phyloP scores from a whole-genome alignment of 2,888 invertebrate genomes.

The Eristalis tenax region DNA sequence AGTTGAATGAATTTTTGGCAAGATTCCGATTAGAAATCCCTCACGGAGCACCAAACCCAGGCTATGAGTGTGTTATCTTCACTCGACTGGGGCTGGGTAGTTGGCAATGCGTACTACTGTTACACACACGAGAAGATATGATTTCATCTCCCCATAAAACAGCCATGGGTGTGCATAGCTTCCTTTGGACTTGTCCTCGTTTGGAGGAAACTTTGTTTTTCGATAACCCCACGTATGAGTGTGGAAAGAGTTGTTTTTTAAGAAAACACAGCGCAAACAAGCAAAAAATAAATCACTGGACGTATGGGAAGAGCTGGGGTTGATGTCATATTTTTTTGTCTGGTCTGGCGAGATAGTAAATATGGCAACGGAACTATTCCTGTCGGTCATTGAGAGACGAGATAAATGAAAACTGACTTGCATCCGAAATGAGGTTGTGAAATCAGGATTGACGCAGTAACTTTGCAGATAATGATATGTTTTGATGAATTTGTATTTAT shows the following conservation, averaged over 20 bases:
- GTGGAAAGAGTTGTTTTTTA: constrained; percentile 28
- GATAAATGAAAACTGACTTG: neutral
- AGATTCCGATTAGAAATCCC: constrained; percentile 50
- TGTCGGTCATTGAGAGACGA: neutral
- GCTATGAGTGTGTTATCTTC: neutral
- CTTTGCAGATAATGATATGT: no score
- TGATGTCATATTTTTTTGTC: constrained; percentile 55
- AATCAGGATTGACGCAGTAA: no score
- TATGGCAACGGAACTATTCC: neutral
- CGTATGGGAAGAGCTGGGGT: constrained; percentile 1
- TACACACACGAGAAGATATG: neutral
- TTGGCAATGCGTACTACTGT: constrained; percentile 23
- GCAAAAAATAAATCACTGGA: constrained; percentile 47
- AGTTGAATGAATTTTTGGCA: constrained; percentile 70
- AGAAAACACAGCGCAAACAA: constrained; percentile 2
- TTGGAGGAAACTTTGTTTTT: constrained; percentile 14
- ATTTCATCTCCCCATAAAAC: neutral
- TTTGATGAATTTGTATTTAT: no score
- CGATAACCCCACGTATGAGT: constrained; percentile 26
- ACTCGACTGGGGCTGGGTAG: neutral
- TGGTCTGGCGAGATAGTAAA: constrained; percentile 9
- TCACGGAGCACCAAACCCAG: neutral
- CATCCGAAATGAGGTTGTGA: neutral
- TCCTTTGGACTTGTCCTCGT: neutral
- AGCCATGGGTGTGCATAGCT: no score